Conservation (phyloP, 2,888 invertebrate species). For the Agrochola litura region DNA sequence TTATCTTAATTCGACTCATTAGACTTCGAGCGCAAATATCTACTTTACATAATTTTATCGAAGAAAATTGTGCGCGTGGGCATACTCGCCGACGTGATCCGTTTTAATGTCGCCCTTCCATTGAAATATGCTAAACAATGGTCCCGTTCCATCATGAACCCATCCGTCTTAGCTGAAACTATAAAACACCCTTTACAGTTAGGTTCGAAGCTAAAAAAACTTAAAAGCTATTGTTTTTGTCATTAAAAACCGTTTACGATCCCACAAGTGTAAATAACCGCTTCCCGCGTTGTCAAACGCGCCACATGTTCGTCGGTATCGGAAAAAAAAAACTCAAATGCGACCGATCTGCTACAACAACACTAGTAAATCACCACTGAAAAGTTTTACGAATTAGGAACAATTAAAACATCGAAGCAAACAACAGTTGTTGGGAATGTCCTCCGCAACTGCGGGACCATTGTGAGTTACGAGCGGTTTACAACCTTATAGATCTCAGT, state of each 20-base stretch:
- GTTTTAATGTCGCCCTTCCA: slow-evolving; percentile 83
- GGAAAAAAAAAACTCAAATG: slow-evolving; percentile 74
- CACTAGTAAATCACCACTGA: slow-evolving; percentile 85
- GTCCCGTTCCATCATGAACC: slow-evolving; percentile 66
- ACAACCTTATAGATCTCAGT: slow-evolving; percentile 89
- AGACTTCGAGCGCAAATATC: slow-evolving; percentile 82
- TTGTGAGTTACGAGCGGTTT: slow-evolving; percentile 88
- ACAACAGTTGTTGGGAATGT: slow-evolving; percentile 90
- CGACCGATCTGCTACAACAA: slow-evolving; percentile 82
- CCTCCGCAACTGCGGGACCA: slow-evolving; percentile 88
- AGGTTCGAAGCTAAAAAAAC: slow-evolving; percentile 34
- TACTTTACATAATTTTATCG: slow-evolving; percentile 88
- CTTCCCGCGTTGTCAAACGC: slow-evolving; percentile 71
- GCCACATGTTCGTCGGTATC: slow-evolving; percentile 73
- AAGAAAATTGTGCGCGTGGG: slow-evolving; percentile 87
- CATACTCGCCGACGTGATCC: slow-evolving; percentile 78
- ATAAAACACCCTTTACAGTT: slow-evolving; percentile 57
- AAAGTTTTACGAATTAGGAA: slow-evolving; percentile 90
- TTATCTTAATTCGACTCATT: slow-evolving; percentile 88
- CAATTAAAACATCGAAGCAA: slow-evolving; percentile 89
- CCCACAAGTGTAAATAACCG: slow-evolving; percentile 79
- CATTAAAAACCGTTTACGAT: slow-evolving; percentile 77
- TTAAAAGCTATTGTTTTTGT: slow-evolving; percentile 72
- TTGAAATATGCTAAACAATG: slow-evolving; percentile 82
- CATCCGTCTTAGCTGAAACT: slow-evolving; percentile 59